Conservation (phyloP, 2,113 vertebrate species). For the Scomber japonicus region DNA sequence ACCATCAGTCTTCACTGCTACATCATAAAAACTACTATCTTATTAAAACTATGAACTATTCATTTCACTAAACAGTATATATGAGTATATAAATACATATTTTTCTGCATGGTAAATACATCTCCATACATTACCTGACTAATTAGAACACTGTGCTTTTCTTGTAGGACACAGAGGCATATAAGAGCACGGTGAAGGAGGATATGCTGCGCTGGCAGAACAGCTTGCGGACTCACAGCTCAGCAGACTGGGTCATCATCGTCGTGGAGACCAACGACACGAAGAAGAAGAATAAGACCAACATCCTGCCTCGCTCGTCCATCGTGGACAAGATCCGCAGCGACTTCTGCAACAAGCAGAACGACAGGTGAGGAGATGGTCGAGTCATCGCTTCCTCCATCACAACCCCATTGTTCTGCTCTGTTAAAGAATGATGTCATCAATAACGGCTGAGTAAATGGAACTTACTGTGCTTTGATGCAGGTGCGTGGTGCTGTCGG, state of each 20-base stretch:
- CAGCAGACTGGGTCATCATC: slow-evolving; percentile 96
- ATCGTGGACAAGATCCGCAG: slow-evolving; percentile 99
- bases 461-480: background rate
- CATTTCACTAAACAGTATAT: no score
- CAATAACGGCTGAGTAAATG: no score
- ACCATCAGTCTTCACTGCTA: no score
- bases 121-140: background rate
- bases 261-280: slow-evolving; percentile 93
- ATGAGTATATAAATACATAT: no score
- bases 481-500: slow-evolving; percentile 96
- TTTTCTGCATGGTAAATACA: no score
- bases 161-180: slow-evolving; percentile 93
- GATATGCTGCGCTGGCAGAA: slow-evolving; percentile 98
- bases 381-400: background rate
- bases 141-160: background rate
- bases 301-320: slow-evolving; percentile 96
- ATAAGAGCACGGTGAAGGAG: slow-evolving; percentile 95
- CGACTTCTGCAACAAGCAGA: slow-evolving; percentile 99
- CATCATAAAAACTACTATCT: no score
- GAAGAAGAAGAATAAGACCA: slow-evolving; percentile 99
- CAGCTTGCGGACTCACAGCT: slow-evolving; percentile 88
- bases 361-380: slow-evolving; percentile 89
- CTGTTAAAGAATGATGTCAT: no score
- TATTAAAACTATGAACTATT: no score
- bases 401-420: no score